Evolutionary conservation across 2,113 vertebrate species (phyloP).

Genomic region (Oenanthe oenanthe): DNA sequence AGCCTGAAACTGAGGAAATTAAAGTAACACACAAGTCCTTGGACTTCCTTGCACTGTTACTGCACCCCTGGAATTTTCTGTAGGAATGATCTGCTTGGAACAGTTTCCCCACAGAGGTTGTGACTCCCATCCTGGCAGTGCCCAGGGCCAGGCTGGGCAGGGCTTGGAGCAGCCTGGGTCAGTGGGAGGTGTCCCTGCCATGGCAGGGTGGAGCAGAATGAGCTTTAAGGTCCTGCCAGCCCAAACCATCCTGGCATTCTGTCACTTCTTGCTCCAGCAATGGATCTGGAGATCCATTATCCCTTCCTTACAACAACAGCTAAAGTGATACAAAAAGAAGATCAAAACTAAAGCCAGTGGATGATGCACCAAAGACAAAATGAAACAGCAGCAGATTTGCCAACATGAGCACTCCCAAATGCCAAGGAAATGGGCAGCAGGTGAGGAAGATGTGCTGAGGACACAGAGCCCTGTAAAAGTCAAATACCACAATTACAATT

Average conservation of each 20-base stretch:
- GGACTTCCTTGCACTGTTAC: not conserved
- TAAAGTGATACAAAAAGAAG: not conserved
- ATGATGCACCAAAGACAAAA: not conserved
- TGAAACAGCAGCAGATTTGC: accelerated
- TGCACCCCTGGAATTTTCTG: not conserved
- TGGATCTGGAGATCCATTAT: not conserved
- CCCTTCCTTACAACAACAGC: not conserved
- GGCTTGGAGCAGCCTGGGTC: not conserved
- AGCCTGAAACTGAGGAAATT: not conserved
- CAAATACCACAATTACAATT: too few species aligned
- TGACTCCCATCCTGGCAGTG: not conserved
- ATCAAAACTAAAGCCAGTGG: not conserved
- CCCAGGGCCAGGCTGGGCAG: not conserved
- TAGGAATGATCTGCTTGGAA: not conserved
- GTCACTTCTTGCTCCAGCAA: not conserved
- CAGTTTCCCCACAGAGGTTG: not conserved
- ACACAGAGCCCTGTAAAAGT: not conserved
- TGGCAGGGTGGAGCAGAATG: accelerated
- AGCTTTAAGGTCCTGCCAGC: not conserved
- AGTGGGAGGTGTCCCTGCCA: not conserved
- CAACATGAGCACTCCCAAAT: accelerated
- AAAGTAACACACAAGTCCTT: not conserved
- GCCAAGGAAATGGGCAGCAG: not conserved
- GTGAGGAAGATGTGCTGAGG: not conserved
- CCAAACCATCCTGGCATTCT: not conserved